These are phyloP conservation scores for Dusona sp. DNA, from an alignment of 2,888 invertebrate genomes.

Conservation along the genomic window DNA sequence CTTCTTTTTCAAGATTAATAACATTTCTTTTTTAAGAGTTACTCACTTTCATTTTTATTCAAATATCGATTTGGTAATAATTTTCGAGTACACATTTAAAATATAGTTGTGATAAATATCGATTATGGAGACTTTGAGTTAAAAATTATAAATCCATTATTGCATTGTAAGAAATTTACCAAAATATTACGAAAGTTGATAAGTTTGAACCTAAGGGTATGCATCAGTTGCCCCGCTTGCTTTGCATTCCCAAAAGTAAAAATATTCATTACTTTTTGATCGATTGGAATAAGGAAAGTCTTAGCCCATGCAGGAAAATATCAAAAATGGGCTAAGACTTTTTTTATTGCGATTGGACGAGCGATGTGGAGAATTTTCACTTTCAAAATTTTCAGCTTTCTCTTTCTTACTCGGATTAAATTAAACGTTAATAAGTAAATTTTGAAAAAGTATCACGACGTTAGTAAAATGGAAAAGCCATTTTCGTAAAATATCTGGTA, in stretches of 20 bases:
- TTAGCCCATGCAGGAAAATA: too few relatives aligned
- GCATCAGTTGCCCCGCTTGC: too few relatives aligned
- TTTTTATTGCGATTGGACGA: too few relatives aligned
- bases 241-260: too few relatives aligned
- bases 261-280: too few relatives aligned
- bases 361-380: too few relatives aligned
- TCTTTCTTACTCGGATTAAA: too few relatives aligned
- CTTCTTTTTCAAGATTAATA: neutral
- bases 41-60: neutral
- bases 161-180: neutral
- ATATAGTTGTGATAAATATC: neutral
- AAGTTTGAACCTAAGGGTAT: neutral
- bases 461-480: neutral
- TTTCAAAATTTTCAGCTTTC: too few relatives aligned
- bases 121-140: neutral
- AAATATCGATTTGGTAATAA: too few relatives aligned
- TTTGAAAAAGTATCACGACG: neutral
- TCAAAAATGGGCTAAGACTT: too few relatives aligned
- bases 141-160: neutral
- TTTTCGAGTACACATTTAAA: too few relatives aligned
- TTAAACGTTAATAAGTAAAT: neutral
- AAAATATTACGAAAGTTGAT: neutral
- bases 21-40: neutral
- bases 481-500: neutral
- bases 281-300: too few relatives aligned